phyloP scores from a whole-genome alignment of 2,888 invertebrate genomes.

The Cosmopolites sordidus region DNA sequence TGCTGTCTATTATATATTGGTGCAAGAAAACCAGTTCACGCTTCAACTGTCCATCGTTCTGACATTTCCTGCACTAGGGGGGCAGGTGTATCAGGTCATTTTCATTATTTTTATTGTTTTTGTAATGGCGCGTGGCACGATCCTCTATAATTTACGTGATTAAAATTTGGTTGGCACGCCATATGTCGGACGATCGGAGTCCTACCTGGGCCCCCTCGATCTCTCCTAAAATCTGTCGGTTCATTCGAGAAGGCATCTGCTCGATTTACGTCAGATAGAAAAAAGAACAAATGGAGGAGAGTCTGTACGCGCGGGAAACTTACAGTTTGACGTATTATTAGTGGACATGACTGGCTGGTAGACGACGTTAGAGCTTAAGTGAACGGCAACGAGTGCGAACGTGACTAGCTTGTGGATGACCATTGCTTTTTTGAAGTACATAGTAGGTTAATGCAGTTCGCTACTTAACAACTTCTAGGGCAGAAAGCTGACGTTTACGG shows the following conservation, averaged over 20 bases:
- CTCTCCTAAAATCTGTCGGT: not conserved
- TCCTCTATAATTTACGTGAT: slow-evolving; percentile 37
- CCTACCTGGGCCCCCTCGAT: slow-evolving; percentile 8
- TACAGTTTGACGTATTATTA: not conserved
- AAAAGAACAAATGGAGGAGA: not conserved
- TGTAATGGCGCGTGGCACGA: slow-evolving; percentile 36
- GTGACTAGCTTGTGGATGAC: not conserved
- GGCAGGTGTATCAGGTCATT: slow-evolving; percentile 35
- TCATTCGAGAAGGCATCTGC: slow-evolving; percentile 1
- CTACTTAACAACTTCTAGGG: not conserved
- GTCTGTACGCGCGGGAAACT: not conserved
- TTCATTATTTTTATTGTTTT: slow-evolving; percentile 34
- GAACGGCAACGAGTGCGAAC: not conserved
- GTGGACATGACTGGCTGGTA: not conserved
- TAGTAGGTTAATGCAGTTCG: not conserved
- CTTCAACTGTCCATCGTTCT: slow-evolving; percentile 32
- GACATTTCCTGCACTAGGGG: slow-evolving; percentile 35
- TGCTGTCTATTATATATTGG: no score
- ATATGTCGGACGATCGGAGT: slow-evolving; percentile 8
- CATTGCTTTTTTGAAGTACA: not conserved
- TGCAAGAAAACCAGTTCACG: not conserved
- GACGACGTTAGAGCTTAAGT: not conserved
- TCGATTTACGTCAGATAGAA: not conserved
- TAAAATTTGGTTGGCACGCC: slow-evolving; percentile 33
- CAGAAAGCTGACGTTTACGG: not conserved